These are phyloP conservation scores for Pardalotus punctatus DNA, from an alignment of 2,113 vertebrate genomes.

Conservation along the genomic window DNA sequence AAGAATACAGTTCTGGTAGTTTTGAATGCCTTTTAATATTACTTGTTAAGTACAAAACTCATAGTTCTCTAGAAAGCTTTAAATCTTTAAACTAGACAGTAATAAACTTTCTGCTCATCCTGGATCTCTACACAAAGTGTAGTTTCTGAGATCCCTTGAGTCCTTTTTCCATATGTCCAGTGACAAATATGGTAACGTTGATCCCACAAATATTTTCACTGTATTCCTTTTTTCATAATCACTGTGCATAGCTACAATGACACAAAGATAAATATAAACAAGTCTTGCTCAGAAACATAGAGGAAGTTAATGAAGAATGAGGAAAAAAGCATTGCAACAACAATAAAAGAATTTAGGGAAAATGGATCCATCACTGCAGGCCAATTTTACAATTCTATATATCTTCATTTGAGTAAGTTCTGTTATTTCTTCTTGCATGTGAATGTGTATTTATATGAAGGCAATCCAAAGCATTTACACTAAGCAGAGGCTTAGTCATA, in stretches of 20 bases:
- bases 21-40: not conserved
- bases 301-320: not conserved
- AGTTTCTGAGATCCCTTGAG: not conserved
- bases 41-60: not conserved
- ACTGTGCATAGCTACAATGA: not conserved
- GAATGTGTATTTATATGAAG: not conserved
- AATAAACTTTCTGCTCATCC: not conserved
- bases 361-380: not conserved
- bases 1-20: not conserved
- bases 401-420: not conserved
- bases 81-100: not conserved
- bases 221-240: not conserved
- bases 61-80: not conserved
- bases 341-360: not conserved
- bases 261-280: not conserved
- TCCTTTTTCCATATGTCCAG: not conserved
- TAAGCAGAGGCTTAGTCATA: not conserved
- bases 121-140: not conserved
- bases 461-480: not conserved
- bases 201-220: not conserved
- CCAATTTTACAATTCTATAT: not conserved
- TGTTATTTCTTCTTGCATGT: not conserved
- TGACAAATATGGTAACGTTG: not conserved
- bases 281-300: not conserved
- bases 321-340: not conserved